These are phyloP conservation scores for Tridacna gigas DNA, from an alignment of 2,888 invertebrate genomes.

Conservation along the genomic window DNA sequence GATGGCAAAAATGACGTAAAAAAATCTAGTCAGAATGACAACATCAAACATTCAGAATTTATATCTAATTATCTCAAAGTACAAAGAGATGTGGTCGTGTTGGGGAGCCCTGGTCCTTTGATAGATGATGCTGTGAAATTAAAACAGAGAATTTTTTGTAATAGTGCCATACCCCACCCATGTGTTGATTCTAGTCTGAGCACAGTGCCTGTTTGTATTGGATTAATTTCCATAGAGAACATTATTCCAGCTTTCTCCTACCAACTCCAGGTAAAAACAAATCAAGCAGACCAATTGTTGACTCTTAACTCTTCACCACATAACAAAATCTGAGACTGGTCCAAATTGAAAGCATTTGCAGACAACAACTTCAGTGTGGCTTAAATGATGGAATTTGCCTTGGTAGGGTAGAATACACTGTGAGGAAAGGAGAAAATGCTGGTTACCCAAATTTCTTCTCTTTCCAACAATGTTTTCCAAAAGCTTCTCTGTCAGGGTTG, in stretches of 20 bases:
- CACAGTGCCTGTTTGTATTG: slow-evolving; percentile 50
- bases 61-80: slow-evolving; percentile 47
- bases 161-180: slow-evolving; percentile 43
- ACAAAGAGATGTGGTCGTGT: slow-evolving; percentile 39
- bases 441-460: too few species aligned
- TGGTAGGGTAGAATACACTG: too few species aligned
- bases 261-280: slow-evolving; percentile 54
- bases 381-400: too few species aligned
- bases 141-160: slow-evolving; percentile 22
- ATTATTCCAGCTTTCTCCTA: slow-evolving; percentile 41
- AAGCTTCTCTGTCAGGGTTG: too few species aligned
- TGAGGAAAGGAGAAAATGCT: too few species aligned
- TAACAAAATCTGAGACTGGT: too few species aligned
- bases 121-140: slow-evolving; percentile 39
- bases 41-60: slow-evolving; percentile 23
- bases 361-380: too few species aligned
- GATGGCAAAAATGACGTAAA: not conserved
- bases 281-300: not conserved
- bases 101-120: slow-evolving; percentile 30
- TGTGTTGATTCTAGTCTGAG: slow-evolving; percentile 26
- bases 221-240: slow-evolving; percentile 48
- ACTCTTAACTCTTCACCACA: too few species aligned
- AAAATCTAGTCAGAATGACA: slow-evolving; percentile 28
- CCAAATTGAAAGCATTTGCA: too few species aligned
- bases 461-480: too few species aligned